Percentiles rank a stretch among this genome's conserved stretches.
These are phyloP conservation scores for Microcebus jonahi DNA, from an alignment of 2,113 vertebrate species.

Conservation along the genomic window DNA sequence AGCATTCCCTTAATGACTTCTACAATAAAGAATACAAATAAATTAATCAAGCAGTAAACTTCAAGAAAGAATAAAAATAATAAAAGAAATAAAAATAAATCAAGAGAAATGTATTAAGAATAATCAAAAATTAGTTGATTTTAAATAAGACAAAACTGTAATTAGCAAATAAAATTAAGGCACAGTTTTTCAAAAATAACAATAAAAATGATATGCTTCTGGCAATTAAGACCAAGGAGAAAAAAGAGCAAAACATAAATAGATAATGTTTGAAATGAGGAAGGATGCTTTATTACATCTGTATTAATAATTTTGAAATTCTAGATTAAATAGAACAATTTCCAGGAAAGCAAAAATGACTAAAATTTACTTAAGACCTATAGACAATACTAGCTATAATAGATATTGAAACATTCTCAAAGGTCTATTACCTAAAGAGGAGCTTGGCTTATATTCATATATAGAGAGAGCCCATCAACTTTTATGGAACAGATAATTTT, in stretches of 20 bases:
- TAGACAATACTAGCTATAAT: not conserved
- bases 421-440: not conserved
- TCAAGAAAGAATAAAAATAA: not conserved
- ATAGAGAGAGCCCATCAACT: not conserved
- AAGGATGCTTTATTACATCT: not conserved
- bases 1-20: not conserved
- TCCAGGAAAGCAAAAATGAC: not conserved
- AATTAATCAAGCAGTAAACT: not conserved
- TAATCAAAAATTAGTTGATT: not conserved
- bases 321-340: not conserved
- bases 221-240: not conserved
- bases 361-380: not conserved
- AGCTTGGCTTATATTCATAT: not conserved
- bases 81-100: not conserved
- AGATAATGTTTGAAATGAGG: not conserved
- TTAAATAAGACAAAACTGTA: not conserved
- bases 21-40: not conserved
- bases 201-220: not conserved
- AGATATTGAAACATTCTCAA: conserved; percentile 5
- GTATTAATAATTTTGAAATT: not conserved
- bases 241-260: not conserved
- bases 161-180: not conserved
- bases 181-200: not conserved
- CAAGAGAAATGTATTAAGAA: not conserved
- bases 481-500: not conserved